Evolutionary conservation across 2,888 invertebrate genomes (phyloP).

Genomic region (Achlya flavicornis): DNA sequence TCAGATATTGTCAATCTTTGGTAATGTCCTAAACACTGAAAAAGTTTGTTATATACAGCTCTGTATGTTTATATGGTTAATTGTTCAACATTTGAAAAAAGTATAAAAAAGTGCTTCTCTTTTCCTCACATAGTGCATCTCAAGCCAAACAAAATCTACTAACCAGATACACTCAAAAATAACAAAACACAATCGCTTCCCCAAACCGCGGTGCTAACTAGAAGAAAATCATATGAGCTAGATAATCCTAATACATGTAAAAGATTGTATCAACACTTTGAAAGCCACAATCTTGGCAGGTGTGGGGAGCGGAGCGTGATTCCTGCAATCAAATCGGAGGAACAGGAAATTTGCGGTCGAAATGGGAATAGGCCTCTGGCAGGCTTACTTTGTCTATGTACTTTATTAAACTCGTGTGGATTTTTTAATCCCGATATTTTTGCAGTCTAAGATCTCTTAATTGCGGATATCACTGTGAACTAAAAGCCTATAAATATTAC

Average conservation of each 20-base stretch:
- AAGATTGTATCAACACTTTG: constrained; percentile 24
- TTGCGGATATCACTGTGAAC: too few species aligned
- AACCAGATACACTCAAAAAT: not conserved
- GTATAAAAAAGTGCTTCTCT: too few species aligned
- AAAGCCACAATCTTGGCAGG: constrained; percentile 61
- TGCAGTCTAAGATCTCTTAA: too few species aligned
- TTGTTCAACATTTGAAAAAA: too few species aligned
- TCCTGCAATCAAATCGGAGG: constrained; percentile 74
- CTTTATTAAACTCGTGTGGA: not conserved
- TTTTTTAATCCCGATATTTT: not conserved
- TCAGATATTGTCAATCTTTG: not conserved
- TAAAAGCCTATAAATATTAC: too few species aligned
- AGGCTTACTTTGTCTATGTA: not conserved
- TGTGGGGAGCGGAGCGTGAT: constrained; percentile 73
- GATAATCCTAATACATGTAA: constrained; percentile 9
- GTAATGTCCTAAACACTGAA: not conserved
- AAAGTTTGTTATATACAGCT: too few species aligned
- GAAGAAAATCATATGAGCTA: not conserved
- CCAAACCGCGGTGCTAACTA: not conserved
- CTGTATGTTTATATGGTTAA: too few species aligned
- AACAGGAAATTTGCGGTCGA: constrained; percentile 80
- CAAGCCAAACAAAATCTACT: not conserved
- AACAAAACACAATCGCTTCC: not conserved
- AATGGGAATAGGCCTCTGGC: constrained; percentile 30
- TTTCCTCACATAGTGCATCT: too few species aligned